Conservation (phyloP, 2,888 invertebrate species). For the Pandemis heparana region DNA sequence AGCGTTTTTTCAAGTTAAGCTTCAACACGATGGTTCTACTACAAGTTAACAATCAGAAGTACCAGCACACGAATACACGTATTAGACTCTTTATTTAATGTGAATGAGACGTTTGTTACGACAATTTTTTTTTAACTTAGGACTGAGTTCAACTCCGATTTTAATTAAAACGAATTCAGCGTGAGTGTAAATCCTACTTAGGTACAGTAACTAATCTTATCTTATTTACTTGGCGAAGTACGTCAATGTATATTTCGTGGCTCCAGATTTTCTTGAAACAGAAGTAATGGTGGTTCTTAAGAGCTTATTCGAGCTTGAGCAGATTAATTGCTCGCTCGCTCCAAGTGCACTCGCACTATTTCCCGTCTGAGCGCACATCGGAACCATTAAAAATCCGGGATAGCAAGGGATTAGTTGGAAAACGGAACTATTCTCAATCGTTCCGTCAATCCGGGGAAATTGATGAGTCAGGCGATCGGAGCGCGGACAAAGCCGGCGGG, state of each 20-base stretch:
- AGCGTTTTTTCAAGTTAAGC: no score
- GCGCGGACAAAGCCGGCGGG: slow-evolving; percentile 73
- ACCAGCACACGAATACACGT: no score
- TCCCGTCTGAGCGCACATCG: slow-evolving; percentile 44
- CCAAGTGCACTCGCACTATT: slow-evolving; percentile 44
- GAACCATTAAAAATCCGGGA: slow-evolving; percentile 45
- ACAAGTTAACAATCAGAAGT: no score
- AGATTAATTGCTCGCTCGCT: slow-evolving; percentile 57
- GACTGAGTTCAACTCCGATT: not conserved
- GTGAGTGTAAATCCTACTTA: no score
- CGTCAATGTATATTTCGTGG: not conserved
- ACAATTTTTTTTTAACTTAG: no score
- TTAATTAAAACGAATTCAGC: slow-evolving; percentile 1
- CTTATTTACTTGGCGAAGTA: not conserved
- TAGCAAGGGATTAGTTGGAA: slow-evolving; percentile 55
- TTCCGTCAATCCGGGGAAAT: slow-evolving; percentile 74
- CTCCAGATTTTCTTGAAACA: slow-evolving; percentile 38
- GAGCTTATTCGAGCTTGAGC: slow-evolving; percentile 45
- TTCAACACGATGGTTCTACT: no score
- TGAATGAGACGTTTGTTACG: no score
- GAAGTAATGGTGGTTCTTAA: slow-evolving; percentile 31
- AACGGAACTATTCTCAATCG: slow-evolving; percentile 69
- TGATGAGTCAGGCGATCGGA: slow-evolving; percentile 78
- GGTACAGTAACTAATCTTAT: not conserved
- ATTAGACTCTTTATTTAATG: no score